Evolutionary conservation across 2,888 invertebrate genomes (phyloP).

Genomic region (Drosophila acutilabella): DNA sequence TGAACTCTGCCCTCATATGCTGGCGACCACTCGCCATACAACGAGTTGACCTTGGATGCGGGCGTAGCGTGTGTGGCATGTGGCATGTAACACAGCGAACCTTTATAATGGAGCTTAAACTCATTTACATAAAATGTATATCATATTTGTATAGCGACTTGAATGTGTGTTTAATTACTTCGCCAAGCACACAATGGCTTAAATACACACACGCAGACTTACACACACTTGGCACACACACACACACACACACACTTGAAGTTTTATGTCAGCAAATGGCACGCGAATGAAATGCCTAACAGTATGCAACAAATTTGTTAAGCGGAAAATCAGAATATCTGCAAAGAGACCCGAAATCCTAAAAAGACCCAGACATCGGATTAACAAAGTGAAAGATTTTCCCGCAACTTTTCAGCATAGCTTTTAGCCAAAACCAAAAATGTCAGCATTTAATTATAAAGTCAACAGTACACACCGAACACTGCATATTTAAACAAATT

Average conservation of each 20-base stretch:
- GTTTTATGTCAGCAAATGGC: conserved; percentile 48
- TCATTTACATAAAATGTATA: conserved; percentile 67
- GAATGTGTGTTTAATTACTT: conserved; percentile 68
- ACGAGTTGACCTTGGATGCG: conserved; percentile 46
- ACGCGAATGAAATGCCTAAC: conserved; percentile 30
- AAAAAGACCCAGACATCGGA: neutral
- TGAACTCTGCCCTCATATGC: neutral
- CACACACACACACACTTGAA: conserved; percentile 14
- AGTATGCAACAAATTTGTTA: conserved; percentile 56
- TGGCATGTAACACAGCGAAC: conserved; percentile 46
- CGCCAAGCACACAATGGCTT: conserved; percentile 41
- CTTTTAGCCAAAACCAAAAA: neutral
- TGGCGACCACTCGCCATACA: neutral
- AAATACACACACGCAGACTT: conserved; percentile 3
- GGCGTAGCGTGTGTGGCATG: conserved; percentile 32
- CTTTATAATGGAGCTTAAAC: conserved; percentile 64
- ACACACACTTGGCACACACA: neutral
- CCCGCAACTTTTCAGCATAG: neutral
- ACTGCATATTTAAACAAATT: neutral
- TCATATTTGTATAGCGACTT: conserved; percentile 64
- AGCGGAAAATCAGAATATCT: conserved; percentile 20
- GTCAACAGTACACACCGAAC: neutral
- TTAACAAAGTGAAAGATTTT: conserved; percentile 18
- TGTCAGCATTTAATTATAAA: neutral
- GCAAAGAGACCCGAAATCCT: neutral